These are phyloP conservation scores for Agrypnia vestita DNA, from an alignment of 1,140 invertebrate genomes.

Conservation along the genomic window DNA sequence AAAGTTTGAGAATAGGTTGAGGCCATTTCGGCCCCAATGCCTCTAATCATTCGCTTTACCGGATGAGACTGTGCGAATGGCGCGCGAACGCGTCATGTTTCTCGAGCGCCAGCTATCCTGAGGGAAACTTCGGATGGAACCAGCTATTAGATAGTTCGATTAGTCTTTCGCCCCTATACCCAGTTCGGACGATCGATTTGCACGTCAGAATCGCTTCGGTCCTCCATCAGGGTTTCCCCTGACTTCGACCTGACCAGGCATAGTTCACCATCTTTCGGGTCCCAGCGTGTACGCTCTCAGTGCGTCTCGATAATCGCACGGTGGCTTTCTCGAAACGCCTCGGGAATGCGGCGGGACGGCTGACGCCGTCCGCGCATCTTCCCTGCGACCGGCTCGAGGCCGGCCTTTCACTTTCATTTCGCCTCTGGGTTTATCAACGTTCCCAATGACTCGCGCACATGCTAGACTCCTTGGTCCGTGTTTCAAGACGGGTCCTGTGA, in stretches of 20 bases:
- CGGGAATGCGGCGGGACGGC: constrained; percentile 72
- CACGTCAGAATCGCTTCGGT: constrained; percentile 91
- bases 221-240: constrained; percentile 92
- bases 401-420: constrained; percentile 79
- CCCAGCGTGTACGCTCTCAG: constrained; percentile 82
- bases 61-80: constrained; percentile 75
- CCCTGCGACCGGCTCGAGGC: constrained; percentile 68
- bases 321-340: constrained; percentile 68
- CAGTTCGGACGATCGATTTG: constrained; percentile 93
- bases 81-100: too few relatives aligned
- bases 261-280: constrained; percentile 95
- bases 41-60: constrained; percentile 93
- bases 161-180: constrained; percentile 95
- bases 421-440: constrained; percentile 45
- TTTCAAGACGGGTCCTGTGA: constrained; percentile 92
- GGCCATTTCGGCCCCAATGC: constrained; percentile 83
- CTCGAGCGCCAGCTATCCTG: constrained; percentile 84
- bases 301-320: too few relatives aligned
- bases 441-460: constrained; percentile 83
- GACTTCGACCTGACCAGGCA: constrained; percentile 90
- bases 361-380: too few relatives aligned
- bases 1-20: constrained; percentile 94
- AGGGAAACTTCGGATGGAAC: constrained; percentile 93
- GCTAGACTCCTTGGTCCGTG: constrained; percentile 94
- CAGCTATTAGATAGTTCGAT: constrained; percentile 94